Evolutionary conservation across 2,113 vertebrate genomes (phyloP).

Genomic region (Echinops telfairi): DNA sequence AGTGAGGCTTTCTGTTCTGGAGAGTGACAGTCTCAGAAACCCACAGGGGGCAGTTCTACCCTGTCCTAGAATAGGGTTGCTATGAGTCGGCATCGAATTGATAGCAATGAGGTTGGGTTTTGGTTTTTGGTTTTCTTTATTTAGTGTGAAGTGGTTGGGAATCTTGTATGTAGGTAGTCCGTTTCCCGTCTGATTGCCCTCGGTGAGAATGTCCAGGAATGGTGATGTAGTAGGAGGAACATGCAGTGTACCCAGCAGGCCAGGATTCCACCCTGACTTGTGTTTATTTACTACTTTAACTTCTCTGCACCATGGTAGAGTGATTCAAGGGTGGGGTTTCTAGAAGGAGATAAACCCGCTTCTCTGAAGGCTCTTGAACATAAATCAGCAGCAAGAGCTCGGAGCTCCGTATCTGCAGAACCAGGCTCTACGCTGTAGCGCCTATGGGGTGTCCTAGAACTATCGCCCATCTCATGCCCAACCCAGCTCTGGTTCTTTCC

Average conservation of each 20-base stretch:
- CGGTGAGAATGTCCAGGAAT: background rate
- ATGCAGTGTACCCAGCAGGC: background rate
- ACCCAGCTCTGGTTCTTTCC: background rate
- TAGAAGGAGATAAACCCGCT: background rate
- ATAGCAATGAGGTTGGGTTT: no score
- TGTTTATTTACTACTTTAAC: background rate
- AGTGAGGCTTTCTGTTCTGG: no score
- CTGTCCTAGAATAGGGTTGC: no score
- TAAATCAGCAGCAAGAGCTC: background rate
- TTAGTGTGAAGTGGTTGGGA: background rate
- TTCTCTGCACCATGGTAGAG: background rate
- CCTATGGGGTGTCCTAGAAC: background rate
- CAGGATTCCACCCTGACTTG: background rate
- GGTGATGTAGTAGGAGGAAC: background rate
- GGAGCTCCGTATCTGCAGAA: background rate
- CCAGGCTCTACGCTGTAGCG: accelerated
- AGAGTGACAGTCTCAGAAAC: no score
- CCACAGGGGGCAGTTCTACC: no score
- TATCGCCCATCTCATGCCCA: background rate
- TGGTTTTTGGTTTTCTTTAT: background rate
- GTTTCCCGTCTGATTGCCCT: background rate
- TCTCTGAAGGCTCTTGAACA: background rate
- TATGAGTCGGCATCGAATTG: no score
- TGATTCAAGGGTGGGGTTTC: background rate
- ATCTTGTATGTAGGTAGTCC: background rate